Evolutionary conservation across 2,888 invertebrate species (phyloP).

Genomic region (Metacarcinus magister): DNA sequence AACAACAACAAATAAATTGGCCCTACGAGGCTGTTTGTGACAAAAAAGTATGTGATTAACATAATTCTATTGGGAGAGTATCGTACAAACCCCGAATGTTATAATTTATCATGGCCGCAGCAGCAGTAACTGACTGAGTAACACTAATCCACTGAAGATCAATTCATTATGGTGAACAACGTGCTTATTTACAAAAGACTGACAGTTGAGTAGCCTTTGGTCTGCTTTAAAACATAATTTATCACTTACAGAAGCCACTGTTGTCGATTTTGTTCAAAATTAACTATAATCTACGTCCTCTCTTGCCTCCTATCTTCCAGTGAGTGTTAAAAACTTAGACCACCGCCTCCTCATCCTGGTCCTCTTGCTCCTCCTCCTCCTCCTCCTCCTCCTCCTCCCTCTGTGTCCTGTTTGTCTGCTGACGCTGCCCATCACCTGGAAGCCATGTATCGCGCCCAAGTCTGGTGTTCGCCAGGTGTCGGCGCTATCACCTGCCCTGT

Average conservation of each 20-base stretch:
- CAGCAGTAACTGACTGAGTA: neutral
- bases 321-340: neutral
- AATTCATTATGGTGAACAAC: too few relatives aligned
- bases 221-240: neutral
- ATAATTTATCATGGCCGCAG: neutral
- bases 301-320: neutral
- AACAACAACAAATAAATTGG: too few relatives aligned
- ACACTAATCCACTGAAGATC: neutral
- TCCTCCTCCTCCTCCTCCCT: neutral
- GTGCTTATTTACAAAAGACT: neutral
- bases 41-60: too few relatives aligned
- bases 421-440: neutral
- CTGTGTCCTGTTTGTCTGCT: neutral
- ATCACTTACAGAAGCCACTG: neutral
- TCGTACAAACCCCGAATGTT: too few relatives aligned
- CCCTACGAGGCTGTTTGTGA: too few relatives aligned
- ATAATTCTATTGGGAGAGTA: too few relatives aligned
- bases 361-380: neutral
- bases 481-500: conserved; percentile 38
- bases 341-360: neutral
- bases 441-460: conserved; percentile 5
- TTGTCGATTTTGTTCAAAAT: neutral
- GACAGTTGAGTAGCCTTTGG: neutral
- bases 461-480: conserved; percentile 39
- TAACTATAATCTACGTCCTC: neutral